Conservation (phyloP, 2,113 vertebrate genomes). For the Percina caprodes region DNA sequence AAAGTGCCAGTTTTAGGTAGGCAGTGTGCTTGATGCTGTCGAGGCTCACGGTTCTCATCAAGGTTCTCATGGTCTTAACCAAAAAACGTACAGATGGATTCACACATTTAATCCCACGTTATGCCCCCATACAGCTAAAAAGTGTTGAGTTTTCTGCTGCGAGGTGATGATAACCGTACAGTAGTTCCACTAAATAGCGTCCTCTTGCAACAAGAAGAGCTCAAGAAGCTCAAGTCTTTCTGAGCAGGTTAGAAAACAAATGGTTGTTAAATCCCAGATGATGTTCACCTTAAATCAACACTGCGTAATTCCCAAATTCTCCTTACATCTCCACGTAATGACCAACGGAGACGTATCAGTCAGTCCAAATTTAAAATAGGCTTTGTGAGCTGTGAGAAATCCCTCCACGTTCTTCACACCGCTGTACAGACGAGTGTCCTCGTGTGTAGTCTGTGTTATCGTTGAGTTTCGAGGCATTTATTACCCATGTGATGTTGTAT, state of each 20-base stretch:
- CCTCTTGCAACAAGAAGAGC: not conserved
- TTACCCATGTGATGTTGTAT: slow-evolving; percentile 39
- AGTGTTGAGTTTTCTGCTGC: not conserved
- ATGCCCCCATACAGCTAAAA: not conserved
- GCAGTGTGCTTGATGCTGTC: not conserved
- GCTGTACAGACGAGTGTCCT: slow-evolving; percentile 31
- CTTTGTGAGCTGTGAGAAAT: slow-evolving; percentile 28
- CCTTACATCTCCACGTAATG: not conserved
- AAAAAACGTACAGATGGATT: not conserved
- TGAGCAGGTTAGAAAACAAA: not conserved
- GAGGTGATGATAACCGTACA: no score
- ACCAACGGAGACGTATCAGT: not conserved
- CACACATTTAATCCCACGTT: no score
- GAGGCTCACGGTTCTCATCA: not conserved
- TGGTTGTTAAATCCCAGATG: not conserved
- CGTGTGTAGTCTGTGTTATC: slow-evolving; percentile 12
- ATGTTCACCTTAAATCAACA: not conserved
- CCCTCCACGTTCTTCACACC: slow-evolving; percentile 4
- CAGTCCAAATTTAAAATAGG: not conserved
- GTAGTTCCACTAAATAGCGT: not conserved
- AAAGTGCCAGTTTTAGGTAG: no score
- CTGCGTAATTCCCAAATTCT: not conserved
- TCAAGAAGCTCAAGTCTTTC: not conserved
- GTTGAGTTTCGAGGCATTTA: slow-evolving; percentile 27
- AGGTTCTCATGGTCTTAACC: no score